A percentile compares a stretch with the other conserved stretches of the same genome.
Evolutionary conservation across 2,113 vertebrate genomes (phyloP).

Genomic region (Excalfactoria chinensis): DNA sequence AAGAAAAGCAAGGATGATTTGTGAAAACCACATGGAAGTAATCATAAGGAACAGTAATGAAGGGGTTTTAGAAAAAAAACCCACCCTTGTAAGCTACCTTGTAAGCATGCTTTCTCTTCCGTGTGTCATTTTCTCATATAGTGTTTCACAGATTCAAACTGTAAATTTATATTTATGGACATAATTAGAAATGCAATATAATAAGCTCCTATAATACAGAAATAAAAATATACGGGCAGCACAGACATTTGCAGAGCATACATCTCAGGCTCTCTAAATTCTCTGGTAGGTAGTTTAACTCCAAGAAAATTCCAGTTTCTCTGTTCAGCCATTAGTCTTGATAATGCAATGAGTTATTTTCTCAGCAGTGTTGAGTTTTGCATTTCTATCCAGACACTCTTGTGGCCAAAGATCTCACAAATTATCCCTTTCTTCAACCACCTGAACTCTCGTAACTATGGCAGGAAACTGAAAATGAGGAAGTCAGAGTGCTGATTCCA

Average conservation of each 20-base stretch:
- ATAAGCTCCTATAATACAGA: neutral
- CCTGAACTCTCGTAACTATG: neutral
- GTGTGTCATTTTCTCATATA: neutral
- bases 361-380: neutral
- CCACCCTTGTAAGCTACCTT: neutral
- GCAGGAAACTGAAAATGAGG: slow-evolving; percentile 17
- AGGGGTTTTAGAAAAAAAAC: neutral
- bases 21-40: slow-evolving; percentile 33
- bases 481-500: neutral
- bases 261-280: neutral
- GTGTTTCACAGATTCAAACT: neutral
- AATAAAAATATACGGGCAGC: neutral
- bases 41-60: neutral
- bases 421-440: neutral
- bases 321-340: neutral
- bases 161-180: slow-evolving; percentile 22
- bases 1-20: slow-evolving; percentile 32
- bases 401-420: neutral
- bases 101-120: neutral
- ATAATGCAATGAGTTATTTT: neutral
- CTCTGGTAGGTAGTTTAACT: neutral
- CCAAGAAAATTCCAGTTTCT: neutral
- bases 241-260: neutral
- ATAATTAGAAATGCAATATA: neutral
- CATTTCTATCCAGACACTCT: neutral